These are phyloP conservation scores for Microcebus murinus DNA, from an alignment of 2,113 vertebrate species.

Conservation along the genomic window DNA sequence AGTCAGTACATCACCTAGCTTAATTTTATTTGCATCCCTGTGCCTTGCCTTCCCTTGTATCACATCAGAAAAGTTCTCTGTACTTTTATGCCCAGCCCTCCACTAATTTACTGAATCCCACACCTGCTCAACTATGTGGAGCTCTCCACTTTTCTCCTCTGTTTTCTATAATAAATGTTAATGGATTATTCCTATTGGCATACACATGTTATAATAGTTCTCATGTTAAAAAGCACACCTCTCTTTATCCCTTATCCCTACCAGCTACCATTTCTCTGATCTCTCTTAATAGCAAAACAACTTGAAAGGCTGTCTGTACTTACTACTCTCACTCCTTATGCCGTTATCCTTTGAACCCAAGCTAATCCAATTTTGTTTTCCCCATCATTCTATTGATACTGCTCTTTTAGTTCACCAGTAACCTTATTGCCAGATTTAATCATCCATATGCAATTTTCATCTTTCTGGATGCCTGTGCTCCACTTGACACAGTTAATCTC, in stretches of 20 bases:
- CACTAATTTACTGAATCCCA: neutral
- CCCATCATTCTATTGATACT: neutral
- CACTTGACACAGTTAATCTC: neutral
- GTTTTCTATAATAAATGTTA: neutral
- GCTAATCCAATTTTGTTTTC: neutral
- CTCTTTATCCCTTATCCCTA: neutral
- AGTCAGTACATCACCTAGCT: neutral
- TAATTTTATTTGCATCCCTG: neutral
- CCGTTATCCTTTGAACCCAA: neutral
- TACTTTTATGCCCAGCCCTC: neutral
- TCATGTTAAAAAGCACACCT: neutral
- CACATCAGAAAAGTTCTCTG: neutral
- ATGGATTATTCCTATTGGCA: neutral
- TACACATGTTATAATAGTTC: neutral
- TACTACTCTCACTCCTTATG: neutral
- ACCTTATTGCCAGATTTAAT: neutral
- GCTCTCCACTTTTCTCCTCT: neutral
- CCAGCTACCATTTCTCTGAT: constrained; percentile 19
- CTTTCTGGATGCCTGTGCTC: neutral
- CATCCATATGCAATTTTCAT: neutral
- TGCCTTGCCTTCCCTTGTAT: neutral
- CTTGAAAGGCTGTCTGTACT: neutral
- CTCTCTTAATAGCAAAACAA: neutral
- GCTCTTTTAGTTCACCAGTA: neutral
- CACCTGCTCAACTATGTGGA: neutral